A percentile compares a stretch with the other conserved stretches of the same genome.
These are phyloP conservation scores for Calameuta filiformis DNA, from an alignment of 2,888 invertebrate genomes.

Conservation along the genomic window DNA sequence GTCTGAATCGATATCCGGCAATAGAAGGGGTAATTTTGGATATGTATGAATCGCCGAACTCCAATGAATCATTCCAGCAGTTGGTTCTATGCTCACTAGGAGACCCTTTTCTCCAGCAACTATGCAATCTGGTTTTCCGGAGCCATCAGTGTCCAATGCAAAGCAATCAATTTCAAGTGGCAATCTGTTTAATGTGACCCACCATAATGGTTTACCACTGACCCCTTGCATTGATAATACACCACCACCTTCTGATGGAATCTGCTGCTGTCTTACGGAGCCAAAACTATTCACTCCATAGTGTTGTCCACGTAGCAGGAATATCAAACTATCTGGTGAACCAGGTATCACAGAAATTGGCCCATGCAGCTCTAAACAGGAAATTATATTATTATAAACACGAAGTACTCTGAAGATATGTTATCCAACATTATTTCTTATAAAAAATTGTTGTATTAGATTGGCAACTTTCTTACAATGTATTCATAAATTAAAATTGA, in stretches of 20 bases:
- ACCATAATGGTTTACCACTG: constrained; percentile 80
- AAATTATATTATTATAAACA: constrained; percentile 20
- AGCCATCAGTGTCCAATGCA: constrained; percentile 77
- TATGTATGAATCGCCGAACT: constrained; percentile 72
- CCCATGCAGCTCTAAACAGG: constrained; percentile 56
- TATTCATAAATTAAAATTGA: not conserved
- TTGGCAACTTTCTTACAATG: not conserved
- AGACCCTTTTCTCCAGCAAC: constrained; percentile 79
- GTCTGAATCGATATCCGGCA: constrained; percentile 81
- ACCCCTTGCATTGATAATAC: constrained; percentile 77
- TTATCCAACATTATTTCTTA: too few relatives aligned
- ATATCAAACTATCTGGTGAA: constrained; percentile 72
- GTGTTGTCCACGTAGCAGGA: constrained; percentile 75
- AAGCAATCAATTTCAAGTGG: constrained; percentile 81
- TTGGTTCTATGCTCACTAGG: constrained; percentile 71
- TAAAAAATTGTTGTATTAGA: not conserved
- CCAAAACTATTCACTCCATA: constrained; percentile 41
- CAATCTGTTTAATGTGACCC: constrained; percentile 75
- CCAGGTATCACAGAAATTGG: constrained; percentile 55
- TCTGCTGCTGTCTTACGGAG: constrained; percentile 48
- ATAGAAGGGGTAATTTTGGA: constrained; percentile 75
- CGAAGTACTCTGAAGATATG: too few relatives aligned
- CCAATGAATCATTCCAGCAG: constrained; percentile 70
- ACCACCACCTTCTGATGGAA: constrained; percentile 71
- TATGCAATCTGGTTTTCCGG: constrained; percentile 80